Evolutionary conservation across 2,888 invertebrate species (phyloP).

Genomic region (Timema podura): DNA sequence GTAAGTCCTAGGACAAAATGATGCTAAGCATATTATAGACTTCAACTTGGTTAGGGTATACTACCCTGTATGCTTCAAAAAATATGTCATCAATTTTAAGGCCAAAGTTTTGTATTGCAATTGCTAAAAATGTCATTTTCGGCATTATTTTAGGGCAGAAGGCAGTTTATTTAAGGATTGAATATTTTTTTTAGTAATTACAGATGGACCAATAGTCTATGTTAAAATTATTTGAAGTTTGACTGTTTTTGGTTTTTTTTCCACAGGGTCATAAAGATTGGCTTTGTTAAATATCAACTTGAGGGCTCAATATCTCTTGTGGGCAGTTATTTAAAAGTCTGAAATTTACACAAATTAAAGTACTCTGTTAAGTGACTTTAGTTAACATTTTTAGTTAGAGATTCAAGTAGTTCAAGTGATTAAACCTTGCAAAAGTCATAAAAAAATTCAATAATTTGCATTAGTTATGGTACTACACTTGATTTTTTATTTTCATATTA

Average conservation of each 20-base stretch:
- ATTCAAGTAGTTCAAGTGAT: not conserved
- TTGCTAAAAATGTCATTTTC: not conserved
- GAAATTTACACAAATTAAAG: constrained; percentile 10
- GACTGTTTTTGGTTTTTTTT: not conserved
- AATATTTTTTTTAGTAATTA: not conserved
- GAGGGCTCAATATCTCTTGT: not conserved
- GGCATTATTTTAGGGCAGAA: not conserved
- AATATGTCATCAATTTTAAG: not conserved
- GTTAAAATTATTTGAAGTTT: not conserved
- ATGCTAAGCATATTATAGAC: too few species aligned
- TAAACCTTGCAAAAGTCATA: not conserved
- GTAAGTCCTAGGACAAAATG: too few species aligned
- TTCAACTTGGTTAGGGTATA: too few species aligned
- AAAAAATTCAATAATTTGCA: not conserved
- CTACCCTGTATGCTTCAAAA: too few species aligned
- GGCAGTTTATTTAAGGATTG: not conserved
- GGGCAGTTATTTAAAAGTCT: constrained; percentile 9
- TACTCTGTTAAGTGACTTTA: not conserved
- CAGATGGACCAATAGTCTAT: not conserved
- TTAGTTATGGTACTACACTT: too few species aligned
- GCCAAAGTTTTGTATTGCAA: not conserved
- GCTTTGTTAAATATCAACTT: not conserved
- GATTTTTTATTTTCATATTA: too few species aligned
- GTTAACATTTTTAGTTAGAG: constrained; percentile 6
- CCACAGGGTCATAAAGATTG: not conserved